phyloP scores from a whole-genome alignment of 2,797 vertebrate genomes.

The Chaetophractus vellerosus region DNA sequence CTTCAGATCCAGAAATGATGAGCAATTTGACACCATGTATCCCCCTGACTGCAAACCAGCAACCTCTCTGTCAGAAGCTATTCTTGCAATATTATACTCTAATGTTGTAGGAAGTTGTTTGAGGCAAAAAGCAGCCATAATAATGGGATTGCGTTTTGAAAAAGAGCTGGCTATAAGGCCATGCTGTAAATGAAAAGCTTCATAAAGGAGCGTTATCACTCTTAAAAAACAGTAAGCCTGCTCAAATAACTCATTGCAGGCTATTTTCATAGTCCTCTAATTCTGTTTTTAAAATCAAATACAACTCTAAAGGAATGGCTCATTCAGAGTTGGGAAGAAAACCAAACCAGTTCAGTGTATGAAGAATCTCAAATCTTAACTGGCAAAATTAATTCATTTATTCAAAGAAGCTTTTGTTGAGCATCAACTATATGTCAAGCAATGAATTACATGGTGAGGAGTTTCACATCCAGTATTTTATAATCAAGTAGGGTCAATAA shows the following conservation, averaged over 20 bases:
- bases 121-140: conserved; percentile 80
- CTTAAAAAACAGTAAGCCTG: conserved; percentile 83
- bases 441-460: background rate
- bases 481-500: background rate
- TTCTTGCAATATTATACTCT: conserved; percentile 83
- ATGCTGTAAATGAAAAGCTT: conserved; percentile 87
- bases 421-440: background rate
- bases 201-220: conserved; percentile 86
- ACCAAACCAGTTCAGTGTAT: conserved; percentile 74
- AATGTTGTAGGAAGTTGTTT: conserved; percentile 83
- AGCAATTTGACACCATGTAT: conserved; percentile 81
- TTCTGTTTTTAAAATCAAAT: conserved; percentile 86
- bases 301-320: conserved; percentile 76
- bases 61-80: conserved; percentile 82
- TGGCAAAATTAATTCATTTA: conserved; percentile 48
- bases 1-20: conserved; percentile 84
- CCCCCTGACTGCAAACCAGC: conserved; percentile 77
- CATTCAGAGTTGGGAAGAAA: conserved; percentile 71
- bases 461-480: background rate
- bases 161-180: conserved; percentile 83
- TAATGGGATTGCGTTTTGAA: conserved; percentile 83
- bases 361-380: conserved; percentile 57
- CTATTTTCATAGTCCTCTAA: conserved; percentile 83
- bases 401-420: conserved; percentile 2
- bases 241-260: conserved; percentile 83